Evolutionary conservation across 2,113 vertebrate species (phyloP), one percentile per base, ranked within the genome.

Genomic region (Istiophorus platypterus): DNA sequence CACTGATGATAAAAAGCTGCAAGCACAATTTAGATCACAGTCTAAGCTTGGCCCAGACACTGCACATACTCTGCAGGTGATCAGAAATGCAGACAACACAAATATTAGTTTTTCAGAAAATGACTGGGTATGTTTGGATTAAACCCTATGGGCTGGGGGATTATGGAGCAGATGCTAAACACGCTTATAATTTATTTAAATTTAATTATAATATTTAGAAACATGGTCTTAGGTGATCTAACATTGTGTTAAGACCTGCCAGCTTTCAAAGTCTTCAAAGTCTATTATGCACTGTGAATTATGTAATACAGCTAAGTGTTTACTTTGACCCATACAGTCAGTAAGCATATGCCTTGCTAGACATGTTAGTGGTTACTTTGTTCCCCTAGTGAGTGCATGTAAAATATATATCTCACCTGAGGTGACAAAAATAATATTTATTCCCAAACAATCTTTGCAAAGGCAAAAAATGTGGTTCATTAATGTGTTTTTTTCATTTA

Each of bases 381-480:
- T 17, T 52, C 8, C 29, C 22, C 29, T 71, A 29, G 31, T 45
- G 15, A 41, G 49, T 51, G 42, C 37, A 71, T 42, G 22, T 73
- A 11, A 62, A 78, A 67, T 11, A 37, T 42, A 17, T 24, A 24
- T 57, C 37, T 49, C 29, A 37, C 31, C 22, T 4, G 4, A 49
- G 41, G 20, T 0, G 15, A 59, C 64, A 77, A 11, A 17, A 59
- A 68, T 67, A 63, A 49, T 12, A 39, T 58, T 68, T 10, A 27
- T 29, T 47, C 17, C 4, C 6, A 49, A 58, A 9, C 17, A 57
- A 26, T 9, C 0, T 57, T 64, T 13, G 29, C 45, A 63, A 70
- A 76, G 39, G 24, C 68, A 29, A 61, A 52, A 27, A 65, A 63
- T 22, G 10, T 69, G 47, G 24, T 63, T 69, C 26, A 68, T 47